Base-by-base conservation (phyloP, 2,113 vertebrate genomes). In the Callorhinus ursinus region DNA sequence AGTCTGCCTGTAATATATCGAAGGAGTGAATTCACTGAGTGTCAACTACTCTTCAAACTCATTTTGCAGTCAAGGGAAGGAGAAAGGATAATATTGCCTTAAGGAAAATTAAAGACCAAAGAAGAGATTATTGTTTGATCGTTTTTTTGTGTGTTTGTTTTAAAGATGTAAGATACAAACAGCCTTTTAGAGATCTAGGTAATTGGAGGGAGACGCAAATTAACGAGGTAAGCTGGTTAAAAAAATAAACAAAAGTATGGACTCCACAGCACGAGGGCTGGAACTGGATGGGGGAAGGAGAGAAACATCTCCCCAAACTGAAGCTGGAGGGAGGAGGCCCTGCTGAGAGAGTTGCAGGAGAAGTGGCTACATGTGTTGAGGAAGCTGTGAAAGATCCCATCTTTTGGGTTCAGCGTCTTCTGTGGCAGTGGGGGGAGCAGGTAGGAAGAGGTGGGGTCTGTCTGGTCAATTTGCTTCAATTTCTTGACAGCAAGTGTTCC, bases 101-200 rank as follows among this genome's bases (percentile, higher is more conserved):
- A 31, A 95, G 71, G 57, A 85, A 92, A 96, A 89, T 59, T 55
- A 74, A 72, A 19, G 16, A 33, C n/a, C 51, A 80, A 94, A 69
- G 12, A 53, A 84, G n/a, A 86, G 39, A 84, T 79, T 61, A 31
- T 28, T 33, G 10, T 39, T 86, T 61, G 51, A 61, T 18, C 69
- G 33, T 53, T 82, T 92, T 92, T 36, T 36, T 36, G 67, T 63
- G 55, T 71, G 36, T 39, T 63, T 83, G 65, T 88, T 92, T 96
- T 96, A 81, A 96, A 89, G 28, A 85, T 55, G 13, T 13, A 81
- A 53, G 22, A 33, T 42, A 59, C 19, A 86, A 96, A 94, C 67
- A 53, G 42, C 8, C 18, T 92, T 91, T 74, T 59, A 92, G 63
- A 31, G 10, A 80, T 61, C 55, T 61, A 85, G 76, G 42, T 72